Conservation (phyloP, 2,113 vertebrate genomes). For the Vidua macroura region DNA sequence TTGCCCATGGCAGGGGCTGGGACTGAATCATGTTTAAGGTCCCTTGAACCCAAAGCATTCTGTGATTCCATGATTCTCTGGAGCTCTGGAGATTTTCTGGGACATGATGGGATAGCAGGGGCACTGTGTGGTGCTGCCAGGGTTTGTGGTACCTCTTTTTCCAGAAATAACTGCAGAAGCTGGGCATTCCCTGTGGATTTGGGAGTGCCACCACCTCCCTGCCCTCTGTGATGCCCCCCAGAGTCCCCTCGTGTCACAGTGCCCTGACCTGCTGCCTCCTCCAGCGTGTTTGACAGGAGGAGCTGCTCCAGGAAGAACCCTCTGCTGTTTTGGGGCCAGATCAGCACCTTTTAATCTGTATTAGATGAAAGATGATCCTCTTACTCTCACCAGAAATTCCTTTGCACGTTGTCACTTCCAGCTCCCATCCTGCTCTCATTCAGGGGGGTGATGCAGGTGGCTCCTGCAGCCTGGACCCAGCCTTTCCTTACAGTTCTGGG, state of each 20-base stretch:
- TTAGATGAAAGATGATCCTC: not conserved
- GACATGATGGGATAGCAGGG: not conserved
- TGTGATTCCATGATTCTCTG: not conserved
- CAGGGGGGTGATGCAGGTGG: not conserved
- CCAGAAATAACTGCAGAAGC: not conserved
- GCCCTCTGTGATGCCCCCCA: not conserved
- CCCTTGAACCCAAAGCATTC: not conserved
- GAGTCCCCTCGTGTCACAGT: not conserved
- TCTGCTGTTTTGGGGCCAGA: not conserved
- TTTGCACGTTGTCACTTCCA: not conserved
- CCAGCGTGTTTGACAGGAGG: rapidly evolving
- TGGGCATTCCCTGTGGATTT: not conserved
- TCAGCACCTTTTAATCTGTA: not conserved
- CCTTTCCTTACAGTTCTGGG: not conserved
- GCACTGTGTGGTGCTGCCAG: not conserved
- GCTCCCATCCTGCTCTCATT: not conserved
- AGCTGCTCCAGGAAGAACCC: not conserved
- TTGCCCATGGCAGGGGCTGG: rapidly evolving
- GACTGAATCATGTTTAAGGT: rapidly evolving
- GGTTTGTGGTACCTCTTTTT: not conserved
- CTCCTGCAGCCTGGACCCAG: not conserved
- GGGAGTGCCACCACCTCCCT: not conserved
- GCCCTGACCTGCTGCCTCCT: not conserved
- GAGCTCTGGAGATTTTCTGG: not conserved
- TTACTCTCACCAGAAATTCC: not conserved